Base-by-base conservation (phyloP, 2,888 invertebrate species). In the Lampropteryx suffumata region DNA sequence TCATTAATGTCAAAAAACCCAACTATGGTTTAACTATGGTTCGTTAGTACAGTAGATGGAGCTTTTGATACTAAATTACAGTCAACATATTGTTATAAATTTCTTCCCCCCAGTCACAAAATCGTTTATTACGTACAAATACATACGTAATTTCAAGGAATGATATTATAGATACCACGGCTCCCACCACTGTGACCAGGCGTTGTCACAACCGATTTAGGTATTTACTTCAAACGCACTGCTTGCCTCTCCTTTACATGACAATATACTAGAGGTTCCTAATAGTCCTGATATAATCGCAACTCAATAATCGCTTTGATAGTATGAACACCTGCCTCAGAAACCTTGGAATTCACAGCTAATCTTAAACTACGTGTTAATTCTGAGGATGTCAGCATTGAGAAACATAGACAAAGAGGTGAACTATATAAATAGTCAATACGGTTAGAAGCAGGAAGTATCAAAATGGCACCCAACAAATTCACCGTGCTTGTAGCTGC, bases 381-480 rank as follows among this genome's bases (percentile, higher is more conserved):
- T 44, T 37, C 34, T 36, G 10, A 53, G 55, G 39, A 50, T 45
- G 41, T 46, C 12, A 41, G 50, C 17, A 45, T 50, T 48, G 36
- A 26, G 21, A 44, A 51, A 50, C 33, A 34, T 28, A 50, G 50
- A 49, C 41, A 45, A 48, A 46, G 44, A 34, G 12, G 26, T 28
- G 26, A 42, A 35, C 39, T 51, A 46, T 56, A 55, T 55, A 61
- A 53, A 54, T 53, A 55, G 45, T 48, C 17, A 50, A 47, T 36
- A 32, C 13, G 6, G 21, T 10, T 8, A 33, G 33, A 50, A 46
- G 41, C 52, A 56, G 56, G 57, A 59, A 57, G 54, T 55, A 55
- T 50, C 54, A 59, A 61, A 13, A 63, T 63, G 62, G 44, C 59
- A 27, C 50, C 51, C 53, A 27, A 50, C 37, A 59, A 61, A 59